phyloP scores from a whole-genome alignment of 2,113 vertebrate species.

The Oxygymnocypris stewartii region DNA sequence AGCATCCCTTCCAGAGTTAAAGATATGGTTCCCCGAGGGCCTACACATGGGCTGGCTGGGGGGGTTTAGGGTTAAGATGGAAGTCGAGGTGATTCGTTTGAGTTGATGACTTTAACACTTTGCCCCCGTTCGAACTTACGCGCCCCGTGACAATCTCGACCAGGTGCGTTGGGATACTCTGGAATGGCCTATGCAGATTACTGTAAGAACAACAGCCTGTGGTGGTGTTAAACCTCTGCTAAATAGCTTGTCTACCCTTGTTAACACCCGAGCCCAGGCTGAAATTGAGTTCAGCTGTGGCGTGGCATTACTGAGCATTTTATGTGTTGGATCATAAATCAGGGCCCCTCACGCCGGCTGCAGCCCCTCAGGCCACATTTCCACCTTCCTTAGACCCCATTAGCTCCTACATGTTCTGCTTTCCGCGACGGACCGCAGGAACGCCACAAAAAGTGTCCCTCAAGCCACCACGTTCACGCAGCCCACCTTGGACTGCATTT shows the following conservation, averaged over 20 bases:
- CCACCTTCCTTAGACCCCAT: constrained; percentile 59
- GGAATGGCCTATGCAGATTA: constrained; percentile 49
- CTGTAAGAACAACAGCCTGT: constrained; percentile 49
- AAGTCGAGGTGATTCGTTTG: constrained; percentile 41
- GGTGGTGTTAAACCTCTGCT: constrained; percentile 46
- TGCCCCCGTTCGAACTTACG: constrained; percentile 29
- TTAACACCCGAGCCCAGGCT: constrained; percentile 57
- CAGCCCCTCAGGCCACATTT: constrained; percentile 55
- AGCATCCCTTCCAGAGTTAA: constrained; percentile 48
- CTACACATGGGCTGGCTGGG: constrained; percentile 21
- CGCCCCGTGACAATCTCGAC: constrained; percentile 28
- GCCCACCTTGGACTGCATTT: constrained; percentile 30
- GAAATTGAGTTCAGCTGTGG: constrained; percentile 63
- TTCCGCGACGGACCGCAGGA: constrained; percentile 27
- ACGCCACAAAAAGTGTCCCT: constrained; percentile 42
- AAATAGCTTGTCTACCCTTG: constrained; percentile 57
- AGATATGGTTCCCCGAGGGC: constrained; percentile 50
- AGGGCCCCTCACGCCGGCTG: constrained; percentile 42
- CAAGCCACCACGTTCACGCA: neutral
- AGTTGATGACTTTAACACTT: constrained; percentile 53
- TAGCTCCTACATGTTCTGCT: constrained; percentile 49
- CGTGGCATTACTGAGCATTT: constrained; percentile 55
- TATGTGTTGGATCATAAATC: constrained; percentile 61
- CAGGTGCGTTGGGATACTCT: constrained; percentile 29
- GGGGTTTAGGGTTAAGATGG: constrained; percentile 6